A percentile compares a stretch with the other conserved stretches of the same genome.
phyloP scores from a whole-genome alignment of 2,888 invertebrate genomes.

The Epistrophella euchroma region DNA sequence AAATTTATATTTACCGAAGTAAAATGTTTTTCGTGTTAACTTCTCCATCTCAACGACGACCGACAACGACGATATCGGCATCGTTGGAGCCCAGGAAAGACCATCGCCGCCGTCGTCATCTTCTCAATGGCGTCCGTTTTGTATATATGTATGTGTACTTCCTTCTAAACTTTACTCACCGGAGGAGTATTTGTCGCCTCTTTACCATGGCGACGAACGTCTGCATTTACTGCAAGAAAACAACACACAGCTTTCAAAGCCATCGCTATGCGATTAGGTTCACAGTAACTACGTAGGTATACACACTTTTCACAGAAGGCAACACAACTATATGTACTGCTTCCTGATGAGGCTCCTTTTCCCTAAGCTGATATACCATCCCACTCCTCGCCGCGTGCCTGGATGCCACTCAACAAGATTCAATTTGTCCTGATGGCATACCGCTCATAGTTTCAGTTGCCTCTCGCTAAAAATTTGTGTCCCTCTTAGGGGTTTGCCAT shows the following conservation, averaged over 20 bases:
- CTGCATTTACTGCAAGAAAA: slow-evolving; percentile 50
- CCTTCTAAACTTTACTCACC: slow-evolving; percentile 24
- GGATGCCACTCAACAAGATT: slow-evolving; percentile 40
- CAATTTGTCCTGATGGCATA: slow-evolving; percentile 62
- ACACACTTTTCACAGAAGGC: slow-evolving; percentile 25
- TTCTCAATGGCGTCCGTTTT: slow-evolving; percentile 46
- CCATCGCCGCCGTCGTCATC: not conserved
- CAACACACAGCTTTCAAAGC: slow-evolving; percentile 6
- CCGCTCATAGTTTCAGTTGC: slow-evolving; percentile 51
- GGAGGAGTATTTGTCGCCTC: slow-evolving; percentile 47
- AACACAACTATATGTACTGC: not conserved
- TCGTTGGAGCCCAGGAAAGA: slow-evolving; percentile 2
- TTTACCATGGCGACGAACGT: slow-evolving; percentile 43
- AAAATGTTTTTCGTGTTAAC: slow-evolving; percentile 72
- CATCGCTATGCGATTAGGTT: slow-evolving; percentile 2
- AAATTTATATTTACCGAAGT: slow-evolving; percentile 70
- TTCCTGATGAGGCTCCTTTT: slow-evolving; percentile 25
- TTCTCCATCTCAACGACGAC: slow-evolving; percentile 40
- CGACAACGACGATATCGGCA: not conserved
- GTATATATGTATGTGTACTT: not conserved
- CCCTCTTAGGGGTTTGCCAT: not conserved
- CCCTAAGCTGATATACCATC: not conserved
- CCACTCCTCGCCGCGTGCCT: not conserved
- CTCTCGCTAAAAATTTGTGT: slow-evolving; percentile 19
- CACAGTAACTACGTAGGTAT: slow-evolving; percentile 26